Conservation (phyloP, 2,888 invertebrate genomes). For the Eupelmus urozonus region DNA sequence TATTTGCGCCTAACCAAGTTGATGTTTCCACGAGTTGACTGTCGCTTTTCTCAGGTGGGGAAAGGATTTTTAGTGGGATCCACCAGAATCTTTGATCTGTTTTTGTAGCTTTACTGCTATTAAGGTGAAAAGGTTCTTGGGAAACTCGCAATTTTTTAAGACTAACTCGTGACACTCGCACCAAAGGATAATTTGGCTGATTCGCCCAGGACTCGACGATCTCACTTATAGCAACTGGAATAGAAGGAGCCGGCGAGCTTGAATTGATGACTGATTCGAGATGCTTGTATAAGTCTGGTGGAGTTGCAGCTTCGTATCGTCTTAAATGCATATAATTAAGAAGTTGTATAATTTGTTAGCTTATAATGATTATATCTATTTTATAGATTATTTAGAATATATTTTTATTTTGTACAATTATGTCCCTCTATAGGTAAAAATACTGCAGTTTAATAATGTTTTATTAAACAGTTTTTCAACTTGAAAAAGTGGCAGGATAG, state of each 20-base stretch:
- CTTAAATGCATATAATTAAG: no score
- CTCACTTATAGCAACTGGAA: slow-evolving; percentile 68
- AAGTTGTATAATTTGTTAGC: no score
- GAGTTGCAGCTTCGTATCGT: slow-evolving; percentile 40
- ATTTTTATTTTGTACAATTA: no score
- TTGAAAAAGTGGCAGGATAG: neutral
- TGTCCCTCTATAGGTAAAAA: no score
- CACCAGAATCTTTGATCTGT: slow-evolving; percentile 34
- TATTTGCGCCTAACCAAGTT: slow-evolving; percentile 19
- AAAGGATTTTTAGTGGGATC: slow-evolving; percentile 37
- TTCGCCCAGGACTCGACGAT: slow-evolving; percentile 87
- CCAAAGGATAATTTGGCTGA: slow-evolving; percentile 84
- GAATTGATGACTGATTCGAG: slow-evolving; percentile 11
- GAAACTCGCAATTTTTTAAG: neutral
- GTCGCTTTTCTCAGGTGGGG: neutral
- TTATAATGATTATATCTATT: no score
- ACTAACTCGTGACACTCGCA: slow-evolving; percentile 66
- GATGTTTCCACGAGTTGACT: neutral
- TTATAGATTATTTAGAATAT: no score
- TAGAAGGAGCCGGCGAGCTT: neutral
- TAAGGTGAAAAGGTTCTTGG: slow-evolving; percentile 32
- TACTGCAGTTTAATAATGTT: no score
- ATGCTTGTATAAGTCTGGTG: slow-evolving; percentile 43
- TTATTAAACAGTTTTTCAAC: neutral
- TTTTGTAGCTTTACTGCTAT: neutral